phyloP scores from a whole-genome alignment of 1,140 invertebrate genomes.

The Bombus confusus region DNA sequence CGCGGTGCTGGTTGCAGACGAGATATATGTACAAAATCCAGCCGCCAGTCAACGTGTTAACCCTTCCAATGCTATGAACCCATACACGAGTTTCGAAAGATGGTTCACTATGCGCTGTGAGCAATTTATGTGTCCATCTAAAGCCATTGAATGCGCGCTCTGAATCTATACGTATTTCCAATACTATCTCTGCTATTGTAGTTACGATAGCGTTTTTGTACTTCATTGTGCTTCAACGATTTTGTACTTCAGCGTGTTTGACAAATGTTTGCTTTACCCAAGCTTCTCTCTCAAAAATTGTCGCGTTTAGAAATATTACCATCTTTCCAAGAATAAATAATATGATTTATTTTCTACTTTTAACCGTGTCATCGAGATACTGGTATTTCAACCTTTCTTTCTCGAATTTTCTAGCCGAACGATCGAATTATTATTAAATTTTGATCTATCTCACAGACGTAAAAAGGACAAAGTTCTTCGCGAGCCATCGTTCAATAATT shows the following conservation, averaged over 20 bases:
- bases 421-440: no score
- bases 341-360: not conserved
- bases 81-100: not conserved
- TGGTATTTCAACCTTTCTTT: no score
- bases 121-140: not conserved
- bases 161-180: not conserved
- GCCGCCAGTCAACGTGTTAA: not conserved
- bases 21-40: not conserved
- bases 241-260: not conserved
- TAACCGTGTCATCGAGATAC: no score
- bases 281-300: not conserved
- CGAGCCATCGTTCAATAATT: no score
- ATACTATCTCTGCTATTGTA: not conserved
- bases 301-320: not conserved
- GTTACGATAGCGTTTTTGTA: not conserved
- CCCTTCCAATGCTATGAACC: not conserved
- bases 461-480: no score
- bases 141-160: not conserved
- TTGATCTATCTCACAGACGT: no score
- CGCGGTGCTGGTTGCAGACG: no score
- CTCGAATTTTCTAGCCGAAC: no score
- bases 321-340: not conserved
- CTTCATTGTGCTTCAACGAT: not conserved
- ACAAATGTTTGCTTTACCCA: not conserved
- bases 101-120: not conserved